Conservation (phyloP, 2,888 invertebrate genomes). For the Nemoura dubitans region DNA sequence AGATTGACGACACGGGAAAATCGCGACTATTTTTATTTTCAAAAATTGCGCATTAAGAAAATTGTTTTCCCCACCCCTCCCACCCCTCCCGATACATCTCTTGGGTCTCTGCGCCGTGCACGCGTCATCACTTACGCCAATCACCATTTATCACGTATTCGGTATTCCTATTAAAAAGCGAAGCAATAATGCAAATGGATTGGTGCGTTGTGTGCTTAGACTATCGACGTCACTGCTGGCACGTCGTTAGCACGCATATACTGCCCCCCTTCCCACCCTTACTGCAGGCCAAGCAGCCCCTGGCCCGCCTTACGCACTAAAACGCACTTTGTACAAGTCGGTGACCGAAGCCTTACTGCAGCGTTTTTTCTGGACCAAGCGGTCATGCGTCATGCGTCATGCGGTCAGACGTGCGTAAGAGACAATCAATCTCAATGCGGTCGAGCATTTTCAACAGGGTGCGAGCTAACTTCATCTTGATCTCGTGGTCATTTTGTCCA, state of each 20-base stretch:
- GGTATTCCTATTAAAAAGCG: neutral
- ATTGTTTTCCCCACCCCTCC: neutral
- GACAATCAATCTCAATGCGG: no score
- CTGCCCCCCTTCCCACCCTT: neutral
- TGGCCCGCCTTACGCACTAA: no score
- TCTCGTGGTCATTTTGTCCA: no score
- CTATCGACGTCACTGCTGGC: neutral
- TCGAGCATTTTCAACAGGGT: no score
- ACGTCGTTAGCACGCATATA: neutral
- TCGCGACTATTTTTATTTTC: neutral
- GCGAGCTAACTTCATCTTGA: no score
- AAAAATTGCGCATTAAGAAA: neutral
- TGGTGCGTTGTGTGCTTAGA: neutral
- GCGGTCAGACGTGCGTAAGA: no score
- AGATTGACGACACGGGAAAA: neutral
- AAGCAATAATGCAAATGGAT: neutral
- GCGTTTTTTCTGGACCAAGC: no score
- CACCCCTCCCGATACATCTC: neutral
- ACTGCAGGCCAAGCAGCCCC: neutral
- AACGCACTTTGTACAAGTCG: neutral
- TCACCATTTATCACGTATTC: constrained; percentile 12
- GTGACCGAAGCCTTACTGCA: neutral
- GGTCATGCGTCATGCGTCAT: no score
- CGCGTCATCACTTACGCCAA: neutral
- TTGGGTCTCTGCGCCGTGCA: neutral